Evolutionary conservation across 2,888 invertebrate species (phyloP).

Genomic region (Dasypogon diadema): DNA sequence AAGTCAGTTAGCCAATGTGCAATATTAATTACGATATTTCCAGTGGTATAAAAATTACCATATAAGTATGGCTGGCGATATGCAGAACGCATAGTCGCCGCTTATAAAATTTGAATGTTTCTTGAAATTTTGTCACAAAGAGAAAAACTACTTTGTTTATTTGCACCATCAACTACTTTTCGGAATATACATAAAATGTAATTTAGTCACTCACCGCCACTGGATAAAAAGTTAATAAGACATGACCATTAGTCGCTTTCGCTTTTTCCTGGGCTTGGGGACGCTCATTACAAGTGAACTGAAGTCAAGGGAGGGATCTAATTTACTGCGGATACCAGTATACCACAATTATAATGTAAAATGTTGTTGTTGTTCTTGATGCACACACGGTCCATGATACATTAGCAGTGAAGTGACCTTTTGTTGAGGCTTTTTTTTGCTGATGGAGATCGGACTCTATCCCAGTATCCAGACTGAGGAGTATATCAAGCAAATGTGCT

Average conservation of each 20-base stretch:
- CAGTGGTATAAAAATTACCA: not conserved
- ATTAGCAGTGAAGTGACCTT: slow-evolving; percentile 29
- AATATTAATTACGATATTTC: slow-evolving; percentile 14
- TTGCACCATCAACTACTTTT: too few relatives aligned
- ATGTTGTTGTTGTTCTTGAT: not conserved
- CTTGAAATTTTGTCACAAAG: not conserved
- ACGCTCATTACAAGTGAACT: too few relatives aligned
- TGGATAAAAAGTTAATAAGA: too few relatives aligned
- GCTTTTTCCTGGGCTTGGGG: too few relatives aligned
- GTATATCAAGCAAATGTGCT: slow-evolving; percentile 1
- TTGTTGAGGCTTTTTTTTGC: not conserved
- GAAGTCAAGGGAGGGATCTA: too few relatives aligned
- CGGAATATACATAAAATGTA: too few relatives aligned
- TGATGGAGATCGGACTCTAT: too few relatives aligned
- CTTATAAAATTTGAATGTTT: not conserved
- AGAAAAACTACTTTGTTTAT: too few relatives aligned
- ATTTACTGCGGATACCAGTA: too few relatives aligned
- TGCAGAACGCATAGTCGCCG: not conserved
- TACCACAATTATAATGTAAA: too few relatives aligned
- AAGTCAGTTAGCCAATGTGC: not conserved
- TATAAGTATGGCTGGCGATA: not conserved
- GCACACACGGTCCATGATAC: not conserved
- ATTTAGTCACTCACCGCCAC: too few relatives aligned
- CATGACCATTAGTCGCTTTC: too few relatives aligned
- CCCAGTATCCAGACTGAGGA: not conserved